Conservation (phyloP, 2,797 vertebrate species). For the Darevskia mixta region DNA sequence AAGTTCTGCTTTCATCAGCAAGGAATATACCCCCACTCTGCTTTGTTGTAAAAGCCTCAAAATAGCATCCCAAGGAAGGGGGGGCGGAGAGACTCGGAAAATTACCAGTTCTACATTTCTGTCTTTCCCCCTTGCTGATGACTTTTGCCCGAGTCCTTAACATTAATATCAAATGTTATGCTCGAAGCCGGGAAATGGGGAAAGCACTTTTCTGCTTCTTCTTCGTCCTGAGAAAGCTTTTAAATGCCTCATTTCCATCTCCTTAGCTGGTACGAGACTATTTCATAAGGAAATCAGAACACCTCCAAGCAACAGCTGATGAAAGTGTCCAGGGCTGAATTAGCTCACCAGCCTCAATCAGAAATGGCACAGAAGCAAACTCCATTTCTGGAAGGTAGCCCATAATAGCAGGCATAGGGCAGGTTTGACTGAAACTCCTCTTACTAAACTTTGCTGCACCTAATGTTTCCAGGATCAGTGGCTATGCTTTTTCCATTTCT, state of each 20-base stretch:
- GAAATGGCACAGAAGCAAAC: slow-evolving; percentile 55
- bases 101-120: slow-evolving; percentile 64
- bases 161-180: slow-evolving; percentile 69
- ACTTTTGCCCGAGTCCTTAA: slow-evolving; percentile 71
- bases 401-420: slow-evolving; percentile 30
- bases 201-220: slow-evolving; percentile 11
- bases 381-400: background rate
- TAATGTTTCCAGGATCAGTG: slow-evolving; percentile 25
- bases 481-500: background rate
- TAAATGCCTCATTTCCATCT: slow-evolving; percentile 71
- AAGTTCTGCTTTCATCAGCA: slow-evolving; percentile 58
- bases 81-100: slow-evolving; percentile 50
- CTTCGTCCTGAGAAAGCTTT: slow-evolving; percentile 56
- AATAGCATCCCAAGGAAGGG: slow-evolving; percentile 69
- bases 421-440: slow-evolving; percentile 33
- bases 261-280: slow-evolving; percentile 59
- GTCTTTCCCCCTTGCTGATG: slow-evolving; percentile 58
- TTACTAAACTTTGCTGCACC: slow-evolving; percentile 37
- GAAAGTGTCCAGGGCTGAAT: slow-evolving; percentile 64
- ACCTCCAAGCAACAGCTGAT: slow-evolving; percentile 67
- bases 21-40: slow-evolving; percentile 42
- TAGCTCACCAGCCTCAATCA: slow-evolving; percentile 57
- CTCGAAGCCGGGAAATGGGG: slow-evolving; percentile 63
- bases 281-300: slow-evolving; percentile 71
- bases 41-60: slow-evolving; percentile 63